Conservation (phyloP, 2,888 invertebrate species). For the Pristionchus japonicus region DNA sequence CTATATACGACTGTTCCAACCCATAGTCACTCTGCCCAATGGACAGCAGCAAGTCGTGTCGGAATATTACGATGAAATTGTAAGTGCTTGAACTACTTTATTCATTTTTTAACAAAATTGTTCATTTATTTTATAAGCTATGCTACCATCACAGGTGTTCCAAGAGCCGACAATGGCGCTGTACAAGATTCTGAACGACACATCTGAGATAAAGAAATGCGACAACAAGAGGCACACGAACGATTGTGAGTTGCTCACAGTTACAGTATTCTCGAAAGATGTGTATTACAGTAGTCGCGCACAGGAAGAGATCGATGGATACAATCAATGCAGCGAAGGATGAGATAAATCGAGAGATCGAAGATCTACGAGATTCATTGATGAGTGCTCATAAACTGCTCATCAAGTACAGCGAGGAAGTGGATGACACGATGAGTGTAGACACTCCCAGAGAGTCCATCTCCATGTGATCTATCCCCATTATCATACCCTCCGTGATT, state of each 20-base stretch:
- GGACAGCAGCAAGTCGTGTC: slow-evolving; percentile 61
- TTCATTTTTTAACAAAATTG: not conserved
- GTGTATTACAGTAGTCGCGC: slow-evolving; percentile 57
- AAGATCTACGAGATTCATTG: slow-evolving; percentile 61
- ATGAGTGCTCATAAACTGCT: slow-evolving; percentile 57
- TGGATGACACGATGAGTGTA: slow-evolving; percentile 32
- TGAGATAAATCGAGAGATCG: slow-evolving; percentile 61
- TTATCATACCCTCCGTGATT: not conserved
- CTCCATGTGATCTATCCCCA: not conserved
- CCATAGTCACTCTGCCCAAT: slow-evolving; percentile 56
- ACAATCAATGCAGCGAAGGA: slow-evolving; percentile 54
- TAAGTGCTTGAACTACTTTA: slow-evolving; percentile 44
- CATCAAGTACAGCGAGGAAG: slow-evolving; percentile 53
- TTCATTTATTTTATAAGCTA: not conserved
- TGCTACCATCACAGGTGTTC: slow-evolving; percentile 55
- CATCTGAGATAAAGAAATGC: slow-evolving; percentile 52
- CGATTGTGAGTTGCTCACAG: slow-evolving; percentile 56
- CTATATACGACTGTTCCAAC: slow-evolving; percentile 68
- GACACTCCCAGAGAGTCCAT: slow-evolving; percentile 25
- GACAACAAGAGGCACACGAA: slow-evolving; percentile 56
- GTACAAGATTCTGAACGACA: slow-evolving; percentile 55
- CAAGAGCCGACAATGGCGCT: slow-evolving; percentile 65
- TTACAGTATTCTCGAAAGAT: not conserved
- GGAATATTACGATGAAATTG: slow-evolving; percentile 71
- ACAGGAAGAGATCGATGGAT: slow-evolving; percentile 55